These are phyloP conservation scores for Scomber colias DNA, from an alignment of 2,113 vertebrate species.

Conservation along the genomic window DNA sequence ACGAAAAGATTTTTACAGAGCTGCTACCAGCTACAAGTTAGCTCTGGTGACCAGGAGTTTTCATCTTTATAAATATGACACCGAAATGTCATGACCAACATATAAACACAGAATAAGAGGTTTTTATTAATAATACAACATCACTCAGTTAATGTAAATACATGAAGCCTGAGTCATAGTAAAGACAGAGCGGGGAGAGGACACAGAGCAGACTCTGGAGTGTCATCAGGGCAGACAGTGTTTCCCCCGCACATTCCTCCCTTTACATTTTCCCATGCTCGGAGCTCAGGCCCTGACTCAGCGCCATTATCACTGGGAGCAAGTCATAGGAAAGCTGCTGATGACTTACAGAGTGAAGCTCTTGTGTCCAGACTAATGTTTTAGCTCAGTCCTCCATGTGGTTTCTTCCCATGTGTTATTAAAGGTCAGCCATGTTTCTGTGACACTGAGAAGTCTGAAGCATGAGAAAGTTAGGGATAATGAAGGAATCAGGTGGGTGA, in stretches of 20 bases:
- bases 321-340: constrained; percentile 74
- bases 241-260: constrained; percentile 80
- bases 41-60: not conserved
- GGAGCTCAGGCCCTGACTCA: constrained; percentile 75
- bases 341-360: constrained; percentile 78
- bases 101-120: constrained; percentile 25
- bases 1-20: constrained; percentile 1
- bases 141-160: constrained; percentile 63
- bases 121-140: constrained; percentile 36
- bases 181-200: constrained; percentile 56
- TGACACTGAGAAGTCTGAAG: constrained; percentile 29
- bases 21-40: constrained; percentile 25
- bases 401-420: constrained; percentile 74
- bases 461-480: constrained; percentile 48
- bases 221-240: constrained; percentile 76
- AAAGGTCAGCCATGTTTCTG: constrained; percentile 61
- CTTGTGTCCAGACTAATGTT: constrained; percentile 70
- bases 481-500: constrained; percentile 10
- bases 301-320: constrained; percentile 70
- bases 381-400: constrained; percentile 75
- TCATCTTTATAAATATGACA: not conserved
- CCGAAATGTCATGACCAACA: not conserved
- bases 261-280: constrained; percentile 82
- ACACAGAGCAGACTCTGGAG: constrained; percentile 75
- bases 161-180: constrained; percentile 52